Base-by-base conservation (phyloP, 2,888 invertebrate genomes). In the Pocota personata region DNA sequence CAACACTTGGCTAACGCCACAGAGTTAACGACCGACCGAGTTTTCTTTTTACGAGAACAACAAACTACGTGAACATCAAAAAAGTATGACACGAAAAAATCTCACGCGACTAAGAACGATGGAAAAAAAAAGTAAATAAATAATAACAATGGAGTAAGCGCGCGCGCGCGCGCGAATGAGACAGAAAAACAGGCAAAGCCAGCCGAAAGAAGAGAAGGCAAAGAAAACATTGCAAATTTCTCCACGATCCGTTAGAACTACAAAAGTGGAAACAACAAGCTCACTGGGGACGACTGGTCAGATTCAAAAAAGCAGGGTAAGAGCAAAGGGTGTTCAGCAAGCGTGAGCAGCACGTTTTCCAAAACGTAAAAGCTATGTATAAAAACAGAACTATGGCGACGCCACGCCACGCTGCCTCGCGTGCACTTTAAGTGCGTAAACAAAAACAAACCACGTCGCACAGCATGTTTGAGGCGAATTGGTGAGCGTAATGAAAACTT, bases 281-380 rank as follows among this genome's bases (percentile, higher is more conserved):
- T 52, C 46, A 24, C 14, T 6, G 3, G 32, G 35, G 5, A 7
- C 12, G 12, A 64, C 27, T 48, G 46, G 40, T 60, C 19, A 30
- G n/a, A 35, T 14, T 21, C 8, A 43, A 21, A 16, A 30, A 1
- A 1, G 6, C 24, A 24, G 40, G 62, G 48, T 3, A 57, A 37
- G n/a, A n/a, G n/a, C n/a, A n/a, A 50, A 27, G 30, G 46, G 55
- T n/a, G n/a, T n/a, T n/a, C 46, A 57, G 52, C 40, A 75, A 84
- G 80, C 71, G 71, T 76, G 80, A 80, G 57, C 30, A 86, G 71
- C 86, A 86, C 86, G 86, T 86, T 86, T 84, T 86, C 16, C 21
- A 55, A 82, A 71, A 82, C 76, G 66, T 30, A 19, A 76, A 86
- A 77, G 66, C 66, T 76, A 52, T n/a, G n/a, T n/a, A n/a, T 16